A percentile compares a stretch with the other conserved stretches of the same genome.
These are phyloP conservation scores for Ornithoptera priamus DNA, from an alignment of 2,888 invertebrate species.

Conservation along the genomic window DNA sequence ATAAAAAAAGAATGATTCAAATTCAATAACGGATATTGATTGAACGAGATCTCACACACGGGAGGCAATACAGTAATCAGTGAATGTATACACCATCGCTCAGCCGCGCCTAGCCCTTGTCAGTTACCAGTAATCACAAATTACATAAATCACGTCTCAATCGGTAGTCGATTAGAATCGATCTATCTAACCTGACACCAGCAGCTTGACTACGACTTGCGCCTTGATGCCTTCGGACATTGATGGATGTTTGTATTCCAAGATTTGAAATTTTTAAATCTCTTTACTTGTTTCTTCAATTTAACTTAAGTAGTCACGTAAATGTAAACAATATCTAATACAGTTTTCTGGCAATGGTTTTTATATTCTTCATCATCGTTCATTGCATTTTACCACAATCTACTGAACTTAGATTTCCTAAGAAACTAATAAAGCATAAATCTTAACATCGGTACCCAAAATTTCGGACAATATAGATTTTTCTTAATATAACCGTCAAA, in stretches of 20 bases:
- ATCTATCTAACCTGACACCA: slow-evolving; percentile 55
- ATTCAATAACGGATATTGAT: not conserved
- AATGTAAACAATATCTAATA: not conserved
- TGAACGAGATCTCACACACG: not conserved
- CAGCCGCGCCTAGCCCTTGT: not conserved
- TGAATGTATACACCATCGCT: slow-evolving; percentile 5
- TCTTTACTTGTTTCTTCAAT: not conserved
- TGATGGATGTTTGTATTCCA: slow-evolving; percentile 56
- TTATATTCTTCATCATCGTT: too few species aligned
- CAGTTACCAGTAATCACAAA: slow-evolving; percentile 41
- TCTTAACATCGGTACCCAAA: too few species aligned
- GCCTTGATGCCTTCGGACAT: slow-evolving; percentile 56
- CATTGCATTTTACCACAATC: too few species aligned
- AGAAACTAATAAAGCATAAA: too few species aligned
- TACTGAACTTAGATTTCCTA: too few species aligned
- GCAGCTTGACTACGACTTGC: slow-evolving; percentile 52
- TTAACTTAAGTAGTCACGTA: not conserved
- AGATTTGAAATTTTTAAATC: slow-evolving; percentile 36
- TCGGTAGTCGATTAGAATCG: slow-evolving; percentile 49
- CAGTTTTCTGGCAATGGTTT: too few species aligned
- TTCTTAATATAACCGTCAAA: too few species aligned
- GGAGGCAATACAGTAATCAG: not conserved
- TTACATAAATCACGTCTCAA: slow-evolving; percentile 44
- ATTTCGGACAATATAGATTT: too few species aligned
- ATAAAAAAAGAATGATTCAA: too few species aligned